A percentile compares a stretch with the other conserved stretches of the same genome.
phyloP scores from a whole-genome alignment of 53 echinoderm and acorn worm genomes.

The Paracentrotus lividus region DNA sequence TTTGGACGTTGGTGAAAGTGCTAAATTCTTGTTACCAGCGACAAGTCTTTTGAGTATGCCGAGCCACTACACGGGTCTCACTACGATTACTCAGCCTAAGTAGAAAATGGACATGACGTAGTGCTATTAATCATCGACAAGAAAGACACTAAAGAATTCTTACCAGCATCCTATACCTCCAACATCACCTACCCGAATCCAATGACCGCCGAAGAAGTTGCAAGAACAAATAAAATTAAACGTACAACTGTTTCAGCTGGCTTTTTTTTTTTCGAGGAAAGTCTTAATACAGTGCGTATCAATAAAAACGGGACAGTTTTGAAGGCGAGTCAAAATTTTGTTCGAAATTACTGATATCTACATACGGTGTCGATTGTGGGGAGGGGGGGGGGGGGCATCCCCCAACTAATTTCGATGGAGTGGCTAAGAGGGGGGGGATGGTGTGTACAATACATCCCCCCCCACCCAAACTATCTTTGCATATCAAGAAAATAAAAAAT shows the following conservation, averaged over 20 bases:
- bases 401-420: too few relatives aligned
- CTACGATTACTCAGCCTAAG: conserved; percentile 68
- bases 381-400: too few relatives aligned
- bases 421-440: too few relatives aligned
- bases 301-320: too few relatives aligned
- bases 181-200: conserved; percentile 56
- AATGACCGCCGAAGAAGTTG: neutral
- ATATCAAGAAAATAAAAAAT: too few relatives aligned
- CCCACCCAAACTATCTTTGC: too few relatives aligned
- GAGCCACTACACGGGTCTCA: conserved; percentile 72
- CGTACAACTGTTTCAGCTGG: neutral
- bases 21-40: conserved; percentile 39
- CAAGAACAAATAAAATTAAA: neutral
- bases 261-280: too few relatives aligned
- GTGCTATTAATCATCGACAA: conserved; percentile 71
- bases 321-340: too few relatives aligned
- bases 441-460: too few relatives aligned
- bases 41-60: conserved; percentile 59
- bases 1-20: neutral
- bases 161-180: conserved; percentile 43
- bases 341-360: too few relatives aligned
- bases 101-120: conserved; percentile 76
- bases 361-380: too few relatives aligned
- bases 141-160: conserved; percentile 40
- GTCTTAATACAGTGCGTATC: too few relatives aligned